Conservation (phyloP, 2,113 vertebrate genomes). For the Grus americana region DNA sequence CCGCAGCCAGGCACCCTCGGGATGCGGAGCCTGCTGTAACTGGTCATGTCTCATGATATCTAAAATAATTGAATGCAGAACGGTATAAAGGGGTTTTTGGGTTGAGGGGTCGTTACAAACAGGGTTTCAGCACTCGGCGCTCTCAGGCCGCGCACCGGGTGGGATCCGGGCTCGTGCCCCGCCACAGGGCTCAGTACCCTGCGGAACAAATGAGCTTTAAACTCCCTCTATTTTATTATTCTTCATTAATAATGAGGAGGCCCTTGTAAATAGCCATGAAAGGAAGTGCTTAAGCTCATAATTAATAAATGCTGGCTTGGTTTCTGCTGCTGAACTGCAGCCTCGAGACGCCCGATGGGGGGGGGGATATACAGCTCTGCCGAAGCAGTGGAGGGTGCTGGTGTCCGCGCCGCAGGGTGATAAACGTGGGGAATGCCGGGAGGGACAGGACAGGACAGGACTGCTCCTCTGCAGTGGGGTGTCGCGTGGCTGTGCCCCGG, state of each 20-base stretch:
- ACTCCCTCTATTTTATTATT: conserved; percentile 28
- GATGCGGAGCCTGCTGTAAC: fast-evolving
- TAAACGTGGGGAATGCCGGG: not conserved
- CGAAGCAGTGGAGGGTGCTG: not conserved
- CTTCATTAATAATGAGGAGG: conserved; percentile 45
- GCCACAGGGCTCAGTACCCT: not conserved
- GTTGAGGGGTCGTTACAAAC: not conserved
- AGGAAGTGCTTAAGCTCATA: conserved; percentile 49
- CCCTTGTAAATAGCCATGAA: conserved; percentile 47
- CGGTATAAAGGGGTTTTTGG: fast-evolving
- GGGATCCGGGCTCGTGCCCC: fast-evolving
- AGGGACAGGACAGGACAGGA: not conserved
- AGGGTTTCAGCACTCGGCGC: not conserved
- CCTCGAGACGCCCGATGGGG: not conserved
- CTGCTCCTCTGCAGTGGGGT: fast-evolving
- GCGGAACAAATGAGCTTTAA: conserved; percentile 61
- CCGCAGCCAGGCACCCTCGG: not conserved
- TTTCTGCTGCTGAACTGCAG: conserved; percentile 8
- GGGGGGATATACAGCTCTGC: not conserved
- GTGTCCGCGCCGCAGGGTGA: fast-evolving
- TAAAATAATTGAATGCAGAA: fast-evolving
- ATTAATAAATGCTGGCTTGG: conserved; percentile 55
- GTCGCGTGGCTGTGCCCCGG: fast-evolving
- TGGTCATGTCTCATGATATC: fast-evolving
- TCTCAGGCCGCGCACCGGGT: not conserved